Evolutionary conservation across 2,113 vertebrate species (phyloP).

Genomic region (Megatriorchis doriae): DNA sequence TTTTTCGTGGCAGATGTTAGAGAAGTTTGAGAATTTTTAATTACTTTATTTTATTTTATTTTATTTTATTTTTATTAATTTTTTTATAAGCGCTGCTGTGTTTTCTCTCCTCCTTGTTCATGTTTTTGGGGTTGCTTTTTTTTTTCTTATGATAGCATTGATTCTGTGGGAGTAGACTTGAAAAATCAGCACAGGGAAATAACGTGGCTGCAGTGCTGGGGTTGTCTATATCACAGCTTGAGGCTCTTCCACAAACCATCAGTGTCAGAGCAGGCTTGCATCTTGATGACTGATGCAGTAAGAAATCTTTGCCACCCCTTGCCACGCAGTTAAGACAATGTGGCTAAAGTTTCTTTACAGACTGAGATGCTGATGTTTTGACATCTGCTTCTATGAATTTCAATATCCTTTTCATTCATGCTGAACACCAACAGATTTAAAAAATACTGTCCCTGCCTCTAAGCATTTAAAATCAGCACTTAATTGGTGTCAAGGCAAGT

Average conservation of each 20-base stretch:
- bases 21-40: background rate
- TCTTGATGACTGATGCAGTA: background rate
- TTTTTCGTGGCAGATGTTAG: background rate
- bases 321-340: fast-evolving
- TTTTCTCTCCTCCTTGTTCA: background rate
- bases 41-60: background rate
- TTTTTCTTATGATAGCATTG: background rate
- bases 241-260: background rate
- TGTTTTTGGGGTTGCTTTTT: background rate
- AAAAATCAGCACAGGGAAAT: background rate
- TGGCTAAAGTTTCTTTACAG: background rate
- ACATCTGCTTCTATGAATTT: background rate
- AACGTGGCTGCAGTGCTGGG: background rate
- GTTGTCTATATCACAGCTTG: background rate
- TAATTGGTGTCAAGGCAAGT: background rate
- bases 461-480: background rate
- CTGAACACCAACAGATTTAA: background rate
- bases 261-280: background rate
- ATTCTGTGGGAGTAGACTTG: background rate
- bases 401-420: background rate
- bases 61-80: background rate
- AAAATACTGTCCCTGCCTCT: background rate
- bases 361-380: background rate
- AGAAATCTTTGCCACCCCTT: background rate
- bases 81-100: background rate